These are phyloP conservation scores for Helogale parvula DNA, from an alignment of 2,113 vertebrate species.

Conservation along the genomic window DNA sequence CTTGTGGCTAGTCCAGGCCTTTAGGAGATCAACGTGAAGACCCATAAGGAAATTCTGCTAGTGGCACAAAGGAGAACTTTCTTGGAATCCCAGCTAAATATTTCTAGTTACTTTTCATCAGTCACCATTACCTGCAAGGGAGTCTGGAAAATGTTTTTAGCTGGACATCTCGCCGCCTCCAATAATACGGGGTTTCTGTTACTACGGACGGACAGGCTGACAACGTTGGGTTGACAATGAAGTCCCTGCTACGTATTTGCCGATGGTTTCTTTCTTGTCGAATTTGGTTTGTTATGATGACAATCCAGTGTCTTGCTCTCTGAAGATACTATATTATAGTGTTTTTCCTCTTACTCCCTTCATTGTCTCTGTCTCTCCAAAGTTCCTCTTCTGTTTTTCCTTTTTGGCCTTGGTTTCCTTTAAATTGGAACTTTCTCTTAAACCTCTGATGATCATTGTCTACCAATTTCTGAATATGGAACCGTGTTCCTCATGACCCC, in stretches of 20 bases:
- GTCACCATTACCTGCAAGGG: not conserved
- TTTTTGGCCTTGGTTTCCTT: conserved; percentile 11
- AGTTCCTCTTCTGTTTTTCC: not conserved
- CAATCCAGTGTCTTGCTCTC: not conserved
- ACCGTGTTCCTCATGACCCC: not conserved
- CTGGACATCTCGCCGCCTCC: not conserved
- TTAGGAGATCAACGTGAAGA: not conserved
- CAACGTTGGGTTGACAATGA: not conserved
- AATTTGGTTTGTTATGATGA: not conserved
- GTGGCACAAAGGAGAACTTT: not conserved
- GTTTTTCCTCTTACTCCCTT: not conserved
- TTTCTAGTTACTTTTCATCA: not conserved
- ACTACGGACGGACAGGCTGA: not conserved
- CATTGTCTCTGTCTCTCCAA: not conserved
- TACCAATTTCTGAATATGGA: not conserved
- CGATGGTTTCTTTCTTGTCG: not conserved
- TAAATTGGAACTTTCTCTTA: conserved; percentile 6
- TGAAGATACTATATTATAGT: not conserved
- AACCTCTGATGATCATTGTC: not conserved
- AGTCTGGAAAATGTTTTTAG: not conserved
- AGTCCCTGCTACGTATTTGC: not conserved
- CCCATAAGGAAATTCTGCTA: not conserved
- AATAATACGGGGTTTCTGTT: not conserved
- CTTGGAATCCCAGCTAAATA: not conserved
- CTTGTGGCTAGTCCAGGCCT: not conserved